Percentiles rank a stretch among this genome's conserved stretches.
Conservation (phyloP, 2,888 invertebrate genomes). For the Tromatobia lineatoria region DNA sequence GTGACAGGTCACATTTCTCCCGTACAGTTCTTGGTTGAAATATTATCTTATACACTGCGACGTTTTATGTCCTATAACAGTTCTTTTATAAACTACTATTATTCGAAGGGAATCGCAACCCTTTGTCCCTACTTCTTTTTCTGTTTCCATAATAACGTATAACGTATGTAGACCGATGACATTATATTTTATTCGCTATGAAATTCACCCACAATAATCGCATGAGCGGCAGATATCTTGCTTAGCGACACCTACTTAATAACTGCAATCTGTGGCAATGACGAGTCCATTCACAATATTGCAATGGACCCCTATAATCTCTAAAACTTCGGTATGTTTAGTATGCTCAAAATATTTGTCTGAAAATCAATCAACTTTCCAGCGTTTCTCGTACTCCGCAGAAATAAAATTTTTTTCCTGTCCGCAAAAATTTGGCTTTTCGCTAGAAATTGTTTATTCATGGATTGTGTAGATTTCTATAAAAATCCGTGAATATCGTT, state of each 20-base stretch:
- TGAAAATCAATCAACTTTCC: no score
- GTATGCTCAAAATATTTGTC: background rate
- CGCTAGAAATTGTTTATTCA: no score
- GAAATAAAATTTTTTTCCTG: no score
- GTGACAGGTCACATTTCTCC: slow-evolving; percentile 52
- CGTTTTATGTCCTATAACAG: slow-evolving; percentile 18
- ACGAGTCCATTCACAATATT: background rate
- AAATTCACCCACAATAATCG: slow-evolving; percentile 30
- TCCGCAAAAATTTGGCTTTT: no score
- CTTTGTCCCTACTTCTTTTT: slow-evolving; percentile 58
- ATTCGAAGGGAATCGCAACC: slow-evolving; percentile 28
- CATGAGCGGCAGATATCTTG: background rate
- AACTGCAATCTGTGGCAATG: slow-evolving; percentile 7
- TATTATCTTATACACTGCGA: slow-evolving; percentile 56
- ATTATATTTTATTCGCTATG: slow-evolving; percentile 15
- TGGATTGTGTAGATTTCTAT: no score
- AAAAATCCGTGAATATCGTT: no score
- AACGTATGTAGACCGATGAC: background rate
- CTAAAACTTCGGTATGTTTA: background rate
- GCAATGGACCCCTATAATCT: background rate
- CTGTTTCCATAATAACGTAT: slow-evolving; percentile 42
- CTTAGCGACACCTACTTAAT: background rate
- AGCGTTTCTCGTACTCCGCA: no score
- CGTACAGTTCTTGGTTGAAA: slow-evolving; percentile 23
- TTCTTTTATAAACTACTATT: slow-evolving; percentile 52